phyloP scores from a whole-genome alignment of 2,888 invertebrate species.

The Ceramica pisi region DNA sequence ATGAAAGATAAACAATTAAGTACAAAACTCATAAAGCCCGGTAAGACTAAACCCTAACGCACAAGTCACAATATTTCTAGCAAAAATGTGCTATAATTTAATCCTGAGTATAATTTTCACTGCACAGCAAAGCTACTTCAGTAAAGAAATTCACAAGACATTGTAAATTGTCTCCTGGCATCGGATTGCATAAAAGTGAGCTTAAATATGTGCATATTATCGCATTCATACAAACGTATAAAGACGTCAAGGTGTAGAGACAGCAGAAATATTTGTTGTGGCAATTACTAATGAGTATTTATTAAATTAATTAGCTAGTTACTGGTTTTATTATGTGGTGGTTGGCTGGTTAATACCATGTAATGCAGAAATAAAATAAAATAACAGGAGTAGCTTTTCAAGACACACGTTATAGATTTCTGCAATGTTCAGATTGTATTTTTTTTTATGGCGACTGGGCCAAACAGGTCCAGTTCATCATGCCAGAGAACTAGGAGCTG shows the following conservation, averaged over 20 bases:
- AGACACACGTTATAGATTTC: background rate
- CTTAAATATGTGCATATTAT: constrained; percentile 89
- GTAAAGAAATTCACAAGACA: constrained; percentile 83
- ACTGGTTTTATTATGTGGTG: background rate
- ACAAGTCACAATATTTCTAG: constrained; percentile 76
- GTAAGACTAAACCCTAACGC: constrained; percentile 64
- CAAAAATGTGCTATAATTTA: constrained; percentile 78
- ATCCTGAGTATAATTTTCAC: constrained; percentile 78
- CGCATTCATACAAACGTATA: constrained; percentile 85
- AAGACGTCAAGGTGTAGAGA: constrained; percentile 86
- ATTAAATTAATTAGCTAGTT: background rate
- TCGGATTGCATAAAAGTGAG: constrained; percentile 85
- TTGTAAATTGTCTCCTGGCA: constrained; percentile 82
- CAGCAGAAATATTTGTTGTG: constrained; percentile 57
- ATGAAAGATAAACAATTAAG: background rate
- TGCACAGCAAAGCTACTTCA: constrained; percentile 83
- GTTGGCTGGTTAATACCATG: background rate
- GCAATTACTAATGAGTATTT: constrained; percentile 21
- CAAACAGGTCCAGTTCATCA: no score
- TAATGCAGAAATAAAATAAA: background rate
- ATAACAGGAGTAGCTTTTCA: background rate
- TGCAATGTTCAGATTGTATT: background rate
- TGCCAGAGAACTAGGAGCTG: no score
- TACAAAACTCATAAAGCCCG: constrained; percentile 2
- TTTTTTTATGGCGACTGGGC: no score